Evolutionary conservation across 1,140 invertebrate genomes (phyloP).

Genomic region (Bombus difficillimus): DNA sequence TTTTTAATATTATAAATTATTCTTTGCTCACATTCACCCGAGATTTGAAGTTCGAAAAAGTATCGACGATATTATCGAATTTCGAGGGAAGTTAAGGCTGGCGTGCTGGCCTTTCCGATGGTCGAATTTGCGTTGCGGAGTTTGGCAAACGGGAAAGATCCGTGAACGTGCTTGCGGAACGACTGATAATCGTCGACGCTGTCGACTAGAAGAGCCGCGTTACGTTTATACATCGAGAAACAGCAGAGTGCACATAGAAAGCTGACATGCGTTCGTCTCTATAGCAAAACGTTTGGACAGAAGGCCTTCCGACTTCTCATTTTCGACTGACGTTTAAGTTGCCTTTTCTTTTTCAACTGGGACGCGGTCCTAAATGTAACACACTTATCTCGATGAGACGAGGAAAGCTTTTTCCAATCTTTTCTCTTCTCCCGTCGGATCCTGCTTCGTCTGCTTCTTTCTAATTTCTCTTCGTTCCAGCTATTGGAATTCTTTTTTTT

Average conservation of each 20-base stretch:
- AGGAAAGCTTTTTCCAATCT: constrained; percentile 7
- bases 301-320: constrained; percentile 44
- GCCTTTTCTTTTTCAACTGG: background rate
- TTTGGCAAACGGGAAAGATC: background rate
- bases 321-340: constrained; percentile 1
- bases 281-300: constrained; percentile 4
- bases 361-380: constrained; percentile 25
- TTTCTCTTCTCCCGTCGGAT: background rate
- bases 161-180: background rate
- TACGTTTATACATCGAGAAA: constrained; percentile 33
- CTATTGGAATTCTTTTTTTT: background rate
- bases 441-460: background rate
- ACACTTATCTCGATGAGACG: background rate
- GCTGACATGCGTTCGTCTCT: constrained; percentile 38
- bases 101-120: background rate
- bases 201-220: constrained; percentile 15
- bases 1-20: constrained; percentile 9
- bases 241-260: constrained; percentile 39
- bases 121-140: background rate
- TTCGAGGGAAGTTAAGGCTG: background rate
- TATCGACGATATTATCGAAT: constrained; percentile 5
- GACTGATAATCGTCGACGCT: background rate
- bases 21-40: background rate
- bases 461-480: background rate
- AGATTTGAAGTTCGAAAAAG: background rate